These are phyloP conservation scores for Colinus virginianus DNA, from an alignment of 2,113 vertebrate species.

Conservation along the genomic window DNA sequence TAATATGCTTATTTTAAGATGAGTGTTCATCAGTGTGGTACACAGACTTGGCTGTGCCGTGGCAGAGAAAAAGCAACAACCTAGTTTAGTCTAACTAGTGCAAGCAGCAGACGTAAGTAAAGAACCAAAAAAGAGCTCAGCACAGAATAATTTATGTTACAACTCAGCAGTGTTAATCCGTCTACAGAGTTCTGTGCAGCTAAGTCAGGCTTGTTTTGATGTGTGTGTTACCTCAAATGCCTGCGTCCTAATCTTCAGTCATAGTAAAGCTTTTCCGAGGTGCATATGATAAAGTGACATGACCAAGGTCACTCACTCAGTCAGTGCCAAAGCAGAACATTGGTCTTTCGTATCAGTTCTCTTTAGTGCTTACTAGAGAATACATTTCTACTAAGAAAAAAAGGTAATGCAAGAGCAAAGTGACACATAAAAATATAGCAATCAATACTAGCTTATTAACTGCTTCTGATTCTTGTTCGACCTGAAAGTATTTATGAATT, in stretches of 20 bases:
- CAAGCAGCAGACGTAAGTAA: background rate
- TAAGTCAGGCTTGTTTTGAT: background rate
- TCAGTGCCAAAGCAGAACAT: background rate
- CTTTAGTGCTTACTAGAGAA: background rate
- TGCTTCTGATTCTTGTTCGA: background rate
- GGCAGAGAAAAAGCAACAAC: background rate
- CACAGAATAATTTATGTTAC: background rate
- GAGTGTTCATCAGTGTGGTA: accelerated
- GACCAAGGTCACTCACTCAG: background rate
- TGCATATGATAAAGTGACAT: background rate
- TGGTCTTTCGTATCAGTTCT: background rate
- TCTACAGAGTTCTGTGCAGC: background rate
- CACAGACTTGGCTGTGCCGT: background rate
- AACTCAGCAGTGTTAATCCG: background rate
- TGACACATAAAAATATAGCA: background rate
- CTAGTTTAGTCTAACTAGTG: background rate
- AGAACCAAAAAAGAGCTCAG: background rate
- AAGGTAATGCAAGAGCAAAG: background rate
- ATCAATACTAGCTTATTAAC: background rate
- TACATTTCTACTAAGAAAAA: background rate
- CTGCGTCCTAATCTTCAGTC: background rate
- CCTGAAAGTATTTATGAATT: background rate
- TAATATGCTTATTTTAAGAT: background rate
- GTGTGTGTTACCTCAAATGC: background rate
- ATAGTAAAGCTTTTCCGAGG: background rate